A percentile compares a stretch with the other conserved stretches of the same genome.
phyloP scores from a whole-genome alignment of 2,888 invertebrate genomes.

The Leucophenga montana region DNA sequence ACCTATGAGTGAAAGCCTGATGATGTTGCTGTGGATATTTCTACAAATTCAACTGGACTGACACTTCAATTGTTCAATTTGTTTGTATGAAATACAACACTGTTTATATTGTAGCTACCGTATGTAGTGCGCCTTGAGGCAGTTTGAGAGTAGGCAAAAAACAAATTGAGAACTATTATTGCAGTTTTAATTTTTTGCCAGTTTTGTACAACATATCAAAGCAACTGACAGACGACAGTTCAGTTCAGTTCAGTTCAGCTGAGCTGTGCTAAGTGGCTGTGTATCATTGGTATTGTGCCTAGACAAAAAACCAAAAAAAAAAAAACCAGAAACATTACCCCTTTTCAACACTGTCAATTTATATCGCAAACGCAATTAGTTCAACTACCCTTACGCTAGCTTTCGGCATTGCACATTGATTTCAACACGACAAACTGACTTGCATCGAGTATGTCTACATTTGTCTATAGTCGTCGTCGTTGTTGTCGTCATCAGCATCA shows the following conservation, averaged over 20 bases:
- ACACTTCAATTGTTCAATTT: constrained; percentile 55
- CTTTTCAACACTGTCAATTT: constrained; percentile 8
- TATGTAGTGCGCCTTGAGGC: too few species aligned
- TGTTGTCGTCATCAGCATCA: too few species aligned
- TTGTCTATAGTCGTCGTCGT: not conserved
- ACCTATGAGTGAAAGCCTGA: not conserved
- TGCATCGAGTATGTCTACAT: not conserved
- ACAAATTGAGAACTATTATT: too few species aligned
- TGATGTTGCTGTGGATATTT: constrained; percentile 10
- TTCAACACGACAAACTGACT: constrained; percentile 23
- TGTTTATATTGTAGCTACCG: too few species aligned
- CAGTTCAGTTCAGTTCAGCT: too few species aligned
- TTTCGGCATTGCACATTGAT: constrained; percentile 41
- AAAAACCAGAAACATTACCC: not conserved
- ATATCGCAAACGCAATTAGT: constrained; percentile 59
- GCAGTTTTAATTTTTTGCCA: too few species aligned
- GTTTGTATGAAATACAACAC: constrained; percentile 6
- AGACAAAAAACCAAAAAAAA: too few species aligned
- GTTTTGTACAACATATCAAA: too few species aligned
- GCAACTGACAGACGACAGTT: too few species aligned
- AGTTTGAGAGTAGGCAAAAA: too few species aligned
- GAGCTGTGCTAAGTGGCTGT: too few species aligned
- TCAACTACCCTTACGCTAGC: constrained; percentile 46
- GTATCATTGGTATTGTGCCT: not conserved
- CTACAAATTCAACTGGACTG: constrained; percentile 50